Conservation (phyloP, 2,797 vertebrate genomes). For the Podarcis lilfordi region DNA sequence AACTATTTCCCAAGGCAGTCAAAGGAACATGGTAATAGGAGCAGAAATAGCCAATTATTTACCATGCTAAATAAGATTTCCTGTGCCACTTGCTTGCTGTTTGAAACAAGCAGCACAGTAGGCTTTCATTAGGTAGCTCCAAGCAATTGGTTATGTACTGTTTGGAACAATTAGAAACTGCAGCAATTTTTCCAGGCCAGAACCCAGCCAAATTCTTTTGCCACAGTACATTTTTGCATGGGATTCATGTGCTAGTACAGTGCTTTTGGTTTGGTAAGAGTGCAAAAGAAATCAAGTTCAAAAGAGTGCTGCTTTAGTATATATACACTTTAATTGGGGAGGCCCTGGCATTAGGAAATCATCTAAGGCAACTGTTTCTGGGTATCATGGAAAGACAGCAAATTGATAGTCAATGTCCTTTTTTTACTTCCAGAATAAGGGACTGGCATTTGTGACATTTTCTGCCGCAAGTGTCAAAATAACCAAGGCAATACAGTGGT, state of each 20-base stretch:
- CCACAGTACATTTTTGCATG: constrained; percentile 1
- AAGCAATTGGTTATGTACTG: not conserved
- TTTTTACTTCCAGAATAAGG: too few relatives aligned
- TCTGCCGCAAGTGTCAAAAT: too few relatives aligned
- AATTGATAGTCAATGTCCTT: too few relatives aligned
- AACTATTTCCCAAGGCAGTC: constrained; percentile 11
- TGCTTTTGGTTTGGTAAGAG: too few relatives aligned
- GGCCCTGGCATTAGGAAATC: not conserved
- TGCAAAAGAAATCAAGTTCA: too few relatives aligned
- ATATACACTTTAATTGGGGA: not conserved
- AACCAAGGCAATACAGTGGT: too few relatives aligned
- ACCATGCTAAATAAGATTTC: constrained; percentile 28
- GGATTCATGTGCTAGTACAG: not conserved
- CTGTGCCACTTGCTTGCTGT: not conserved
- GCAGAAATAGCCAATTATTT: constrained; percentile 27
- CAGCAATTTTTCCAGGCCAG: constrained; percentile 1
- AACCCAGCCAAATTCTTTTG: constrained; percentile 24
- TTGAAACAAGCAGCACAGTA: not conserved
- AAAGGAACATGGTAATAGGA: constrained; percentile 13
- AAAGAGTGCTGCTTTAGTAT: not conserved
- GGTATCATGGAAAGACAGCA: too few relatives aligned
- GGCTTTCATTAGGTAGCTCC: constrained; percentile 3
- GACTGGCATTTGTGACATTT: too few relatives aligned
- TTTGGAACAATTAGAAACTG: constrained; percentile 31
- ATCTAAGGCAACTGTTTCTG: too few relatives aligned